Evolutionary conservation across 2,797 vertebrate species (phyloP).

Genomic region (Buphagus erythrorhynchus): DNA sequence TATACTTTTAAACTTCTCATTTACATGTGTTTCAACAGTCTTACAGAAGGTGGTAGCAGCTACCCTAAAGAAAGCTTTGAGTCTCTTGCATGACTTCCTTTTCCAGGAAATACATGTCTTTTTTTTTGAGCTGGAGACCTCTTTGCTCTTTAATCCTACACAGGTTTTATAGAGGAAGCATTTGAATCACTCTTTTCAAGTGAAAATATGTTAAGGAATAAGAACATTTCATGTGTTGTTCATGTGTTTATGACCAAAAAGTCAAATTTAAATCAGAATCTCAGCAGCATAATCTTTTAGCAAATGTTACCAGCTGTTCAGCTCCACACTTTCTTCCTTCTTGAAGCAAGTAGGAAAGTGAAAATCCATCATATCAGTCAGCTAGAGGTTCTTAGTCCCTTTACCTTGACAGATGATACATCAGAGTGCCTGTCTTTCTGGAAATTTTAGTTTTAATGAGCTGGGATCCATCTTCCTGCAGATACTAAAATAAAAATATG

Average conservation of each 20-base stretch:
- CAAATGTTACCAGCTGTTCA: slow-evolving; percentile 70
- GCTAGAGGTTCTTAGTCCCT: neutral
- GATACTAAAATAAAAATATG: slow-evolving; percentile 29
- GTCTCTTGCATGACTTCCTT: neutral
- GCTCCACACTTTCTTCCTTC: slow-evolving; percentile 33
- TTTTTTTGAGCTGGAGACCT: neutral
- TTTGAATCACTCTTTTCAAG: neutral
- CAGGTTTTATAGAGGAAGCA: neutral
- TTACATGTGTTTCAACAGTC: slow-evolving; percentile 57
- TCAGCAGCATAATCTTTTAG: slow-evolving; percentile 50
- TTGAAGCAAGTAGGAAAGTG: slow-evolving; percentile 27
- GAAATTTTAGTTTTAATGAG: slow-evolving; percentile 40
- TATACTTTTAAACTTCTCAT: slow-evolving; percentile 18
- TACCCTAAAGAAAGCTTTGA: slow-evolving; percentile 36
- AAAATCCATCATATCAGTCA: slow-evolving; percentile 50
- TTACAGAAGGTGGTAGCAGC: slow-evolving; percentile 69
- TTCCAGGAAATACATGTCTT: neutral
- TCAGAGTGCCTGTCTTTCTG: slow-evolving; percentile 13
- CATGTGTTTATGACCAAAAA: slow-evolving; percentile 47
- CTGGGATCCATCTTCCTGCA: slow-evolving; percentile 45
- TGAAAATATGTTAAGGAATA: slow-evolving; percentile 20
- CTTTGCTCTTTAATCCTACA: neutral
- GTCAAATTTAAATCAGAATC: slow-evolving; percentile 61
- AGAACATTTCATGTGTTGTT: slow-evolving; percentile 22
- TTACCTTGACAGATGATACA: slow-evolving; percentile 59